Conservation (phyloP, 2,113 vertebrate genomes). For the Bostrychus sinensis region DNA sequence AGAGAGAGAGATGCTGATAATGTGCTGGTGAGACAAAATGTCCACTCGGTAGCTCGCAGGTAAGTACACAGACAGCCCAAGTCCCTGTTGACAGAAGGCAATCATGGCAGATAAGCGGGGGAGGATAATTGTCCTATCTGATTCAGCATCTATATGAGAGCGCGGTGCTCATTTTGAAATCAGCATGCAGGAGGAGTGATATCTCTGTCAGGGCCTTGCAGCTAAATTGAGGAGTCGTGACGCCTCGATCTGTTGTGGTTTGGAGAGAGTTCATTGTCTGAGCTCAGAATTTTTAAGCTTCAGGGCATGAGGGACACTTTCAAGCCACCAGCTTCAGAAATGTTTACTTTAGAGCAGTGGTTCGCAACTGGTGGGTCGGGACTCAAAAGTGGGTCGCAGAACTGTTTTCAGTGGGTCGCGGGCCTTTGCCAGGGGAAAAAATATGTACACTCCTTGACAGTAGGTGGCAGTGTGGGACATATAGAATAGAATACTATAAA, state of each 20-base stretch:
- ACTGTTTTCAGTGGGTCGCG: too few species aligned
- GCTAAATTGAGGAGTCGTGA: constrained; percentile 28
- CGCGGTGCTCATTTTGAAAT: constrained; percentile 46
- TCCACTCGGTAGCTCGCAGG: constrained; percentile 37
- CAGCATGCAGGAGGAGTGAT: constrained; percentile 37
- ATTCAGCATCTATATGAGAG: constrained; percentile 39
- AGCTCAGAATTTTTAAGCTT: constrained; percentile 17
- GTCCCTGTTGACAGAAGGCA: constrained; percentile 47
- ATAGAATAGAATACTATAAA: too few species aligned
- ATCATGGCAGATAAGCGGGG: constrained; percentile 36
- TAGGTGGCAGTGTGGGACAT: too few species aligned
- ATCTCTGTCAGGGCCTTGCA: constrained; percentile 41
- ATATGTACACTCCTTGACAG: too few species aligned
- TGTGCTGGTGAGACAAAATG: constrained; percentile 13
- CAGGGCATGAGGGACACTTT: constrained; percentile 15
- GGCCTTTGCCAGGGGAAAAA: too few species aligned
- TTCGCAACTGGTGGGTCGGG: too few species aligned
- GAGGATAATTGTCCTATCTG: constrained; percentile 54
- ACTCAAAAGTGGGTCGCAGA: too few species aligned
- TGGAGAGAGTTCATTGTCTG: constrained; percentile 35
- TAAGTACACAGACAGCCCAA: constrained; percentile 38
- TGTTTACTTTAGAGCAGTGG: neutral
- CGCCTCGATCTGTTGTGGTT: constrained; percentile 18
- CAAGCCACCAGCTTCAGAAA: constrained; percentile 17
- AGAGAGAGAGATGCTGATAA: constrained; percentile 9